These are phyloP conservation scores for Halictus rubicundus DNA, from an alignment of 1,140 invertebrate species.

Conservation along the genomic window DNA sequence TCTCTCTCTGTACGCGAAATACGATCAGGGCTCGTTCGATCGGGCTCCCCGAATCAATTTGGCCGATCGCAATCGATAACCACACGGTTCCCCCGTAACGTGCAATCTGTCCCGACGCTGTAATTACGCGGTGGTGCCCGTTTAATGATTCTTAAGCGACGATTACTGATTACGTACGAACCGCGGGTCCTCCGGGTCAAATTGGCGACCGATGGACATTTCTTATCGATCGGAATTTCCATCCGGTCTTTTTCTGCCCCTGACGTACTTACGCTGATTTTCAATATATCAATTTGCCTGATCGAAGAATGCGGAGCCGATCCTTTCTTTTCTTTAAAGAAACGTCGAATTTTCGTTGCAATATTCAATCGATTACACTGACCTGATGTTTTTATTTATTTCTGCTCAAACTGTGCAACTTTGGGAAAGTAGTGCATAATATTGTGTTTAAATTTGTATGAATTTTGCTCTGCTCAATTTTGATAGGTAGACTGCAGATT, in stretches of 20 bases:
- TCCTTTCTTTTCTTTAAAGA: too few relatives aligned
- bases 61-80: conserved; percentile 35
- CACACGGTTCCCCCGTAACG: conserved; percentile 40
- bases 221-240: conserved; percentile 5
- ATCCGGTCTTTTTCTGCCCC: background rate
- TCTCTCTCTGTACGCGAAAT: background rate
- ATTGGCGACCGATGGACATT: conserved; percentile 2
- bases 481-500: too few relatives aligned
- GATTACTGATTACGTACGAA: conserved; percentile 40
- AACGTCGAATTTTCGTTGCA: too few relatives aligned
- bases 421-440: too few relatives aligned
- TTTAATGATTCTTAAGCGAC: conserved; percentile 50
- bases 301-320: too few relatives aligned
- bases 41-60: conserved; percentile 40
- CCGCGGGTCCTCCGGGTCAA: conserved; percentile 19
- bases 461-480: too few relatives aligned
- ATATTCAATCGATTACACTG: too few relatives aligned
- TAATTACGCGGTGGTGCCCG: conserved; percentile 37
- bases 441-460: too few relatives aligned
- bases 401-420: too few relatives aligned
- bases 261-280: background rate
- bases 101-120: conserved; percentile 51
- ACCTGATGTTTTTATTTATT: too few relatives aligned
- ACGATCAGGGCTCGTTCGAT: conserved; percentile 5
- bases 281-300: background rate